Conservation (phyloP, 2,888 invertebrate species). For the Cheilosia impressa region DNA sequence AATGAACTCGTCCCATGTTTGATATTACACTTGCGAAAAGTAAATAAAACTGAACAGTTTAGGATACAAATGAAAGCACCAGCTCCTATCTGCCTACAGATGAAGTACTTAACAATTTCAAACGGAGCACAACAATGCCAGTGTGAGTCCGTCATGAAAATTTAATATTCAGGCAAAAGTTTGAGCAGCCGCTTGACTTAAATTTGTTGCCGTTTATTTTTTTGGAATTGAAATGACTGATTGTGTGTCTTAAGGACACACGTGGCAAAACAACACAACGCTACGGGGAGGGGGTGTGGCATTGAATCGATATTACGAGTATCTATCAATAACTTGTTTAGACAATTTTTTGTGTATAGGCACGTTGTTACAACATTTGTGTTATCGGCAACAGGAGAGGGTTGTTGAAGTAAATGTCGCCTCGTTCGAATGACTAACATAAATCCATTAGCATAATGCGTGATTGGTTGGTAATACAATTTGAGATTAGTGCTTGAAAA, state of each 20-base stretch:
- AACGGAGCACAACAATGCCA: no score
- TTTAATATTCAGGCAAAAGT: no score
- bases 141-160: no score
- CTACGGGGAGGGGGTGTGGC: neutral
- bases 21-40: neutral
- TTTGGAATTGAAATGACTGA: neutral
- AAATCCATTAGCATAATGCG: conserved; percentile 22
- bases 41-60: neutral
- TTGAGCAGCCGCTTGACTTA: no score
- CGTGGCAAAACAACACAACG: neutral
- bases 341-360: neutral
- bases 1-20: neutral
- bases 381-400: neutral
- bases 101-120: no score
- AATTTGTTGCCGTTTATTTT: no score
- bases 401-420: neutral
- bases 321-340: conserved; percentile 1
- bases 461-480: conserved; percentile 1
- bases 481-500: neutral
- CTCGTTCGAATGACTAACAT: conserved; percentile 6
- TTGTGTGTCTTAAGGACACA: neutral
- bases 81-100: no score
- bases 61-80: no score
- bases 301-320: neutral
- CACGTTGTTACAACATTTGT: neutral